Evolutionary conservation across 2,888 invertebrate genomes (phyloP).

Genomic region (Lepeophtheirus nordmannii): DNA sequence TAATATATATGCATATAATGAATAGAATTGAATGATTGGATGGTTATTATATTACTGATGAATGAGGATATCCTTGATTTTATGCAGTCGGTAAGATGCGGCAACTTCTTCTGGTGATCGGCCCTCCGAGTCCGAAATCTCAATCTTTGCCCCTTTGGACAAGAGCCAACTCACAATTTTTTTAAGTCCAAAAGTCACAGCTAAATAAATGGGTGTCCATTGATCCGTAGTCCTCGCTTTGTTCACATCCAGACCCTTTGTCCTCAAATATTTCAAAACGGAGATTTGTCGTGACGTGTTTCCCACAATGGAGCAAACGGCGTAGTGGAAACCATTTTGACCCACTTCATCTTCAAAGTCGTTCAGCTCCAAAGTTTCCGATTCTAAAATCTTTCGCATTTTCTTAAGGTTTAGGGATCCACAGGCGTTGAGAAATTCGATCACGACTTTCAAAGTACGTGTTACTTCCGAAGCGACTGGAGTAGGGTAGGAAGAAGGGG

Average conservation of each 20-base stretch:
- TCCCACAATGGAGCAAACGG: neutral
- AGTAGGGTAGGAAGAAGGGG: too few species aligned
- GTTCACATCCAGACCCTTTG: neutral
- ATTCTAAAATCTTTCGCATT: too few species aligned
- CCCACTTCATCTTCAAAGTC: neutral
- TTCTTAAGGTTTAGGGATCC: too few species aligned
- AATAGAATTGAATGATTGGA: too few species aligned
- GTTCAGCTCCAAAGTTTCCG: neutral
- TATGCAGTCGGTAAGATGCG: neutral
- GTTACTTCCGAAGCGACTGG: too few species aligned
- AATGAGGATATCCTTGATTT: neutral
- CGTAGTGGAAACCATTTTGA: conserved; percentile 5
- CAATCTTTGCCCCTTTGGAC: neutral
- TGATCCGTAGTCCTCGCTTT: neutral
- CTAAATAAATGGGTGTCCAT: conserved; percentile 1
- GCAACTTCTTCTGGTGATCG: neutral
- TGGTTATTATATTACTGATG: neutral
- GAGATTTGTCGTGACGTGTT: neutral
- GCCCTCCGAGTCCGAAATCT: neutral
- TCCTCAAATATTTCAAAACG: neutral
- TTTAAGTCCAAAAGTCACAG: neutral
- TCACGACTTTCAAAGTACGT: too few species aligned
- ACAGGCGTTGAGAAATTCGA: too few species aligned
- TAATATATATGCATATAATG: too few species aligned
- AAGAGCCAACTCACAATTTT: conserved; percentile 1